Percentiles rank a stretch among this genome's conserved stretches.
Evolutionary conservation across 1,140 invertebrate species (phyloP).

Genomic region (Drosophila rufa): DNA sequence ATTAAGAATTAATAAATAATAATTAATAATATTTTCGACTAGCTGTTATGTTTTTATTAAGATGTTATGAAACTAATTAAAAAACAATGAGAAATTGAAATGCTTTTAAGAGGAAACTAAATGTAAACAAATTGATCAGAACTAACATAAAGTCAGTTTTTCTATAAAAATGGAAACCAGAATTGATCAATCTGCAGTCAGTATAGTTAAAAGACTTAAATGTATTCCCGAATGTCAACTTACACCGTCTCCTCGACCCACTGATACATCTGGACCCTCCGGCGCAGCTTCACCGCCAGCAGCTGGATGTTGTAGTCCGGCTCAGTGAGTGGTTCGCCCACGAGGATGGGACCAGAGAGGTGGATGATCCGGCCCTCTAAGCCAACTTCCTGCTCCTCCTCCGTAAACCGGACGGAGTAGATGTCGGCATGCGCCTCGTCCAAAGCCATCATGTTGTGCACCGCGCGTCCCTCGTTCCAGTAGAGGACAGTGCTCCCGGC

Average conservation of each 20-base stretch:
- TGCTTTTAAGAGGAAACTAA: too few species aligned
- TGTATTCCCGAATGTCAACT: constrained; percentile 1
- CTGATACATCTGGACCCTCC: constrained; percentile 95
- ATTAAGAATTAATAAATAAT: too few species aligned
- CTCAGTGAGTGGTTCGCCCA: constrained; percentile 93
- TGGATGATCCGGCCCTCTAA: constrained; percentile 92
- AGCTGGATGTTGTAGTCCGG: constrained; percentile 92
- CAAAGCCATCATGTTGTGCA: constrained; percentile 89
- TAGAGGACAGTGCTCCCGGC: constrained; percentile 88
- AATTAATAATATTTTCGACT: background rate
- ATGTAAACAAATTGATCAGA: too few species aligned
- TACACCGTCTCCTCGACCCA: constrained; percentile 92
- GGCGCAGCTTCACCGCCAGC: constrained; percentile 90
- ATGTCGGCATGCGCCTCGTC: constrained; percentile 89
- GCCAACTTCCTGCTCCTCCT: constrained; percentile 86
- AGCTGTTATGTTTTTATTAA: background rate
- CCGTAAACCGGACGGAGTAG: constrained; percentile 86
- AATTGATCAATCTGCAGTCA: too few species aligned
- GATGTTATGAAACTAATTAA: too few species aligned
- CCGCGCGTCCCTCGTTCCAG: constrained; percentile 92
- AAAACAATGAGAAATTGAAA: too few species aligned
- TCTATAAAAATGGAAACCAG: too few species aligned
- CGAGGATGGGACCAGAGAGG: constrained; percentile 89
- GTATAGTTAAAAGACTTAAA: too few species aligned
- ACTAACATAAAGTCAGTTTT: too few species aligned